A percentile compares a stretch with the other conserved stretches of the same genome.
These are phyloP conservation scores for Clarias magur DNA, from an alignment of 2,113 vertebrate genomes.

Conservation along the genomic window DNA sequence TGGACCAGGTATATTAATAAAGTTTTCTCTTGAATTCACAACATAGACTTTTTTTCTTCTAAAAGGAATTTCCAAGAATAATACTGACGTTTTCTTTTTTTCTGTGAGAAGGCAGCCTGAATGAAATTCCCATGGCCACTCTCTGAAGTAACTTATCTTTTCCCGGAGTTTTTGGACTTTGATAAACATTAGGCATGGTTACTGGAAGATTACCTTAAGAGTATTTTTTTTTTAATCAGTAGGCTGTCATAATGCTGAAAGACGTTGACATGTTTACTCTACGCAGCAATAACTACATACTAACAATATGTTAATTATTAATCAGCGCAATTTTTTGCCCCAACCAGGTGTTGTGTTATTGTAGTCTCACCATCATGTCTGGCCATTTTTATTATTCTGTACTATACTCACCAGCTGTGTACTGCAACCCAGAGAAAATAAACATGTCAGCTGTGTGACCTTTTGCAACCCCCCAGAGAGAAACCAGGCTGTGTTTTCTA, in stretches of 20 bases:
- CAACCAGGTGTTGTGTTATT: background rate
- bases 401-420: conserved; percentile 64
- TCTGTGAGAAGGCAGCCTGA: conserved; percentile 64
- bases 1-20: background rate
- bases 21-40: background rate
- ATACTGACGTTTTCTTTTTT: conserved; percentile 32
- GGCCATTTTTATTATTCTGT: background rate
- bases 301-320: background rate
- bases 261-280: background rate
- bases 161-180: background rate
- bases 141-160: background rate
- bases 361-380: background rate
- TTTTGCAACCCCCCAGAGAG: conserved; percentile 65
- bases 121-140: conserved; percentile 65
- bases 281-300: background rate
- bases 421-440: conserved; percentile 62
- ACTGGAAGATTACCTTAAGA: background rate
- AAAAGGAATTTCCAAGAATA: background rate
- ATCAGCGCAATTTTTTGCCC: too few species aligned
- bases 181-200: background rate
- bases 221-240: too few species aligned
- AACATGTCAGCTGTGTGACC: conserved; percentile 60
- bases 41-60: background rate
- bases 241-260: background rate
- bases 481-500: conserved; percentile 61